Evolutionary conservation across 2,113 vertebrate species (phyloP), one percentile per base, ranked within the genome.

Genomic region (Daphoenositta chrysoptera): DNA sequence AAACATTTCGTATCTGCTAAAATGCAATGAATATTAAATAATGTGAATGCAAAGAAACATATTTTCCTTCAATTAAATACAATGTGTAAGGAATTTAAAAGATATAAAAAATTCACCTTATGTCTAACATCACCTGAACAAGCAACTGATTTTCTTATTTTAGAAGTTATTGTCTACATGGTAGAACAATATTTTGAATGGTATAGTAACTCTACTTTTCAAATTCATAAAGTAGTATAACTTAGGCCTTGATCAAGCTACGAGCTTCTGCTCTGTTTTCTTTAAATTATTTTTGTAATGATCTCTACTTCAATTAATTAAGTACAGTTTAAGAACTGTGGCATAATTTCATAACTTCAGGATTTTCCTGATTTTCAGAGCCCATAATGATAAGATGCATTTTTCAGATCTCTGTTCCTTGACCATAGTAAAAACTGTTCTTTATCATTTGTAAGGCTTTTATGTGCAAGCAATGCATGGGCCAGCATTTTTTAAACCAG

Each of bases 21-120:
- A 96, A 97, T 79, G 93, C 93, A 94, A 95, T 7, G 31, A 97
- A 90, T 96, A 96, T 87, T 95, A 97, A 96, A 92, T 82, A 97
- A 96, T 56, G 68, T 10, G 58, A 96, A 85, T 44, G 72, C 90
- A 96, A 92, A 95, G 64, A 84, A 89, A 94, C 80, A 87, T 85
- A 7, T 94, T 97, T 97, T 94, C 87, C 88, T 94, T 93, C 87
- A 95, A 56, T 95, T 92, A 97, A 96, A 96, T 87, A 84, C 51
- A 97, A 85, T 33, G 63, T 86, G 68, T 65, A 89, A 85, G 73
- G 87, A 96, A 80, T 94, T 93, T 57, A 31, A 87, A 95, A 96
- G 72, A 53, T 47, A 61, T 3, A 68, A 58, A 93, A 94, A 93
- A 92, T 68, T 80, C 8, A 9, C 47, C 63, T 94, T 87, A 76